Base-by-base conservation (phyloP, 2,113 vertebrate genomes). In the Ophthalmolycus amberensis region DNA sequence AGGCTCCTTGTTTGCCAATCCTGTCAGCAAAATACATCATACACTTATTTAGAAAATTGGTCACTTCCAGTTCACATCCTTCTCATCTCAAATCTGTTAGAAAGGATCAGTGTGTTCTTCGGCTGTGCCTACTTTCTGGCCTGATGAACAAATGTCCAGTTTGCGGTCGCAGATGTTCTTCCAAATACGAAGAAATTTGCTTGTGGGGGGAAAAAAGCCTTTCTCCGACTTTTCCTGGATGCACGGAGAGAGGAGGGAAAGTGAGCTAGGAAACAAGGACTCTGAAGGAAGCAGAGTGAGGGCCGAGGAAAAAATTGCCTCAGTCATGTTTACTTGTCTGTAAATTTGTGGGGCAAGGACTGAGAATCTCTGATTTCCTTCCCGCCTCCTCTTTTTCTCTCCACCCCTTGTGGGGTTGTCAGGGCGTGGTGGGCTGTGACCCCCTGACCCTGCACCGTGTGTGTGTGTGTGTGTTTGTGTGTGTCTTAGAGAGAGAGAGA, bases 361-460 rank as follows among this genome's bases (percentile, higher is more conserved):
- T 32, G 83, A 88, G 87, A 65, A 79, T 89, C 91, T 92, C 88
- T 88, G 85, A 88, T 89, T 91, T 87, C 90, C 88, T 86, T 89
- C 89, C 83, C 85, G 79, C 82, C 90, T 83, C 88, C 60, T 79
- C 72, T 75, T 79, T 68, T 75, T 82, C 83, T 90, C 92, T 83
- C 88, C 90, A 70, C 88, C 90, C 67, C 76, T 70, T 85, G 80
- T 79, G 78, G 88, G 54, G 85, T 79, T 82, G 80, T 77, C 78
- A 80, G 87, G 93, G 93, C 73, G 93, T 94, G 93, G 93, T 94
- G 93, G 90, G 77, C 88, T 85, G 71, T 92, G 92, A 95, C 93
- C 93, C 83, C 83, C 71, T 94, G 92, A 94, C 92, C 93, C 80
- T 32, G 37, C 6, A 12, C 44, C 0, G 40, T 72, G 70, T 50